These are phyloP conservation scores for Steatornis caripensis DNA, from an alignment of 2,113 vertebrate species.

Conservation along the genomic window DNA sequence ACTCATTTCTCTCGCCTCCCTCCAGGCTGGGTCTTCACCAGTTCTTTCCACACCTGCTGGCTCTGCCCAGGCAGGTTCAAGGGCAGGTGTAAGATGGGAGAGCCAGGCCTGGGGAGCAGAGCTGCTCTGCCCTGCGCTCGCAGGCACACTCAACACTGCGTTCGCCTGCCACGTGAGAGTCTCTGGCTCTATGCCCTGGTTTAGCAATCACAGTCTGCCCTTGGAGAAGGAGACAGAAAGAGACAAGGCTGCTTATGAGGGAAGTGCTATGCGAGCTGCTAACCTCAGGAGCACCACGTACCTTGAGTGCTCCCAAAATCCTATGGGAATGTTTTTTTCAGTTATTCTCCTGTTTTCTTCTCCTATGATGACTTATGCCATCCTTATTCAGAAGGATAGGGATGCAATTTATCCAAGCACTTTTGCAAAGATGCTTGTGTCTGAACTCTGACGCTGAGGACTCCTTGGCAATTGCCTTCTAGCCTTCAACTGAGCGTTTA, in stretches of 20 bases:
- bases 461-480: background rate
- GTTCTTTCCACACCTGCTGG: background rate
- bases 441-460: background rate
- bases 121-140: accelerated
- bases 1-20: too few relatives aligned
- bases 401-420: background rate
- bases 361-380: background rate
- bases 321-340: background rate
- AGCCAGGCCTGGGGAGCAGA: background rate
- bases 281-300: background rate
- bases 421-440: background rate
- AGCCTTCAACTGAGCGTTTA: background rate
- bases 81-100: background rate
- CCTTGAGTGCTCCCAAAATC: background rate
- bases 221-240: background rate
- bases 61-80: background rate
- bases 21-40: background rate
- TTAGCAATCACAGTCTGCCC: background rate
- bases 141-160: accelerated
- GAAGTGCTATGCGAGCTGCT: background rate
- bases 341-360: background rate
- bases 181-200: background rate
- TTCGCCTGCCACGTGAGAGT: background rate
- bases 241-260: background rate
- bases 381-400: background rate